These are phyloP conservation scores for Trisateles emortualis DNA, from an alignment of 2,888 invertebrate genomes.

Conservation along the genomic window DNA sequence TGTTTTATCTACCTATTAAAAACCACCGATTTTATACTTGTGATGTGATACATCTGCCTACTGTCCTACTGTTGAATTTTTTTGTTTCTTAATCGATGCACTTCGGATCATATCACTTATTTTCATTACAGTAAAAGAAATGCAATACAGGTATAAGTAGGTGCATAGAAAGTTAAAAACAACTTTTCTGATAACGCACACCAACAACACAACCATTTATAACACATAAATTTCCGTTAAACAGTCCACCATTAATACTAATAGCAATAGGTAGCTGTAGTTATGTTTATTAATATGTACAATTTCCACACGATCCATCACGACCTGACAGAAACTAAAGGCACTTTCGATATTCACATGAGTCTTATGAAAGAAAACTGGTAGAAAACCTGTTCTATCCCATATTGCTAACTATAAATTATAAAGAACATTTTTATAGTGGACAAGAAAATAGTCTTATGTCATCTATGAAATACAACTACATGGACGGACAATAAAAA, in stretches of 20 bases:
- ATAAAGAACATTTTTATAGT: constrained; percentile 40
- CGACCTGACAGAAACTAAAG: constrained; percentile 21
- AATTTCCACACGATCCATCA: constrained; percentile 22
- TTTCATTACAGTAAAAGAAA: no score
- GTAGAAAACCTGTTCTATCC: constrained; percentile 38
- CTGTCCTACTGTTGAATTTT: no score
- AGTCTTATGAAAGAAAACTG: constrained; percentile 34
- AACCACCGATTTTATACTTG: no score
- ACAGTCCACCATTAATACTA: constrained; percentile 11
- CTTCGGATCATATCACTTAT: no score
- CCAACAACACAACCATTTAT: background rate
- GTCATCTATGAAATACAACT: constrained; percentile 37
- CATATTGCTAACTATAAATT: constrained; percentile 47
- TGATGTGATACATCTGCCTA: no score
- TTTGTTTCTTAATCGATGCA: no score
- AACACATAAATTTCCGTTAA: constrained; percentile 3
- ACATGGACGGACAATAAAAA: constrained; percentile 29
- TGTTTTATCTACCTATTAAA: no score
- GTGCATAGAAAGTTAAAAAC: background rate
- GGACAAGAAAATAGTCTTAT: constrained; percentile 41
- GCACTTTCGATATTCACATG: constrained; percentile 28
- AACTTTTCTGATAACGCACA: background rate
- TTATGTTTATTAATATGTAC: constrained; percentile 3
- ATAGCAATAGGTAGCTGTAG: constrained; percentile 3
- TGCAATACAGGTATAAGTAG: background rate